Conservation (phyloP, 1,140 invertebrate species). For the Lepidurus arcticus region DNA sequence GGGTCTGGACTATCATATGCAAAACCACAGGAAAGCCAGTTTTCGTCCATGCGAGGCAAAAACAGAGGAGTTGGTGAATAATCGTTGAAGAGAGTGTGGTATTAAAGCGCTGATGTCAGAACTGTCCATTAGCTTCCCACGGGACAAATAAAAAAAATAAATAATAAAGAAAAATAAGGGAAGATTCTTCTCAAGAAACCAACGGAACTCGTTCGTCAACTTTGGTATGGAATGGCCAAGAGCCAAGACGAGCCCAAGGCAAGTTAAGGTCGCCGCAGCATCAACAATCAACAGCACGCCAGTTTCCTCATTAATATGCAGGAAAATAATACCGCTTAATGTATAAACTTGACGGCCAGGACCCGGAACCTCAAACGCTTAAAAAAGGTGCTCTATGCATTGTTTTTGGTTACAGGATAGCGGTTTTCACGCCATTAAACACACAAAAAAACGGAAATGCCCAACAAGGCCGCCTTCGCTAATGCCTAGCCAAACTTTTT, state of each 20-base stretch:
- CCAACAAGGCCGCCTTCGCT: neutral
- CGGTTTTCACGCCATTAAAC: conserved; percentile 9
- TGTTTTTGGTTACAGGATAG: neutral
- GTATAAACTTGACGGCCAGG: too few relatives aligned
- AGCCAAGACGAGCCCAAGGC: conserved; percentile 2
- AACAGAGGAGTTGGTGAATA: neutral
- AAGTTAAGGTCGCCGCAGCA: neutral
- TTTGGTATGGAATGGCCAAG: conserved; percentile 4
- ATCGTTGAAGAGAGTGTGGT: neutral
- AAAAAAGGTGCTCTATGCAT: too few relatives aligned
- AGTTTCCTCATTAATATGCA: neutral
- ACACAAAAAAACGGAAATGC: neutral
- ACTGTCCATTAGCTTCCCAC: neutral
- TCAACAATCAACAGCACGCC: conserved; percentile 10
- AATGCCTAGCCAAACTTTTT: neutral
- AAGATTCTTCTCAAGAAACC: neutral
- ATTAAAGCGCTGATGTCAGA: conserved; percentile 11
- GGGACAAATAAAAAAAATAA: neutral
- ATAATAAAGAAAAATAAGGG: neutral
- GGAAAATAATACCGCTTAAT: neutral
- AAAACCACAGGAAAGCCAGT: too few relatives aligned
- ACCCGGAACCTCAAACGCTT: too few relatives aligned
- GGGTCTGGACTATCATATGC: too few relatives aligned
- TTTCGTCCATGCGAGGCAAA: too few relatives aligned
- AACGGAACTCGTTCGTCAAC: conserved; percentile 2